Evolutionary conservation across 2,113 vertebrate species (phyloP).

Genomic region (Chrysochloris asiatica): DNA sequence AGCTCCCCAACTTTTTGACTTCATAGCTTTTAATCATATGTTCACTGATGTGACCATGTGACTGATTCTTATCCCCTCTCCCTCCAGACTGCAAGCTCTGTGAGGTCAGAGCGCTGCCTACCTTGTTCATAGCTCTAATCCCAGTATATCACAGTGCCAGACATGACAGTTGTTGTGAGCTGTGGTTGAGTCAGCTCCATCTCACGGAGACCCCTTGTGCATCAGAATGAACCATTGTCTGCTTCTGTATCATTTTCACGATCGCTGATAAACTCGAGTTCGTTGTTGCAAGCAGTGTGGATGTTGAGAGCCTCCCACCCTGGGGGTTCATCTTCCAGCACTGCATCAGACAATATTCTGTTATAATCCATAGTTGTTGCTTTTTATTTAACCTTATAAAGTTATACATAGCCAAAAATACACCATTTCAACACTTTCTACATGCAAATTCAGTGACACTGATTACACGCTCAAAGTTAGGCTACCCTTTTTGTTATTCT

Average conservation of each 20-base stretch:
- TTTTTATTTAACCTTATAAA: not conserved
- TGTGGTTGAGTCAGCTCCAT: not conserved
- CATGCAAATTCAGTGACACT: not conserved
- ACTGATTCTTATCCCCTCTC: not conserved
- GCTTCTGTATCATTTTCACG: not conserved
- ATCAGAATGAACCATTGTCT: not conserved
- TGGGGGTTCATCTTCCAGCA: not conserved
- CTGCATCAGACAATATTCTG: not conserved
- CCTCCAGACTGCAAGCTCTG: not conserved
- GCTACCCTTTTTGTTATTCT: not conserved
- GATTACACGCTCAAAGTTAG: not conserved
- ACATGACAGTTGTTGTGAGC: not conserved
- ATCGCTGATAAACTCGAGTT: not conserved
- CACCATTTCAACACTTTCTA: not conserved
- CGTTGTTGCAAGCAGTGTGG: not conserved
- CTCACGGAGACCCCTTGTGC: not conserved
- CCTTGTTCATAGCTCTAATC: not conserved
- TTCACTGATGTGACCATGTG: not conserved
- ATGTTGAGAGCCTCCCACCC: not conserved
- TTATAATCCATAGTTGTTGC: not conserved
- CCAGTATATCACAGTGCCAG: not conserved
- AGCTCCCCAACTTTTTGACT: not conserved
- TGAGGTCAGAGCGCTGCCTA: not conserved
- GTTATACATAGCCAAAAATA: not conserved
- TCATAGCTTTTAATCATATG: not conserved